These are phyloP conservation scores for Plebejus argus DNA, from an alignment of 2,888 invertebrate species.

Conservation along the genomic window DNA sequence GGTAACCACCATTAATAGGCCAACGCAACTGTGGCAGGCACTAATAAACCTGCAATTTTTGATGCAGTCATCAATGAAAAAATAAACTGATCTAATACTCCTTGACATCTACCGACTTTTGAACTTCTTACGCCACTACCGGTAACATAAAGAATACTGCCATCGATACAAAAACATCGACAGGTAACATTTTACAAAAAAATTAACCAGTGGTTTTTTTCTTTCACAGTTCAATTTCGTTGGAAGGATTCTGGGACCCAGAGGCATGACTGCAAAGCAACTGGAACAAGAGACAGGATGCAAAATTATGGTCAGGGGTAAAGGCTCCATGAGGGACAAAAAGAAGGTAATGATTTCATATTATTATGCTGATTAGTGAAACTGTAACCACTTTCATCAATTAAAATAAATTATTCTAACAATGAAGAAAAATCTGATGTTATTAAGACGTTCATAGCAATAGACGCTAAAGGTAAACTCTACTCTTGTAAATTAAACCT, in stretches of 20 bases:
- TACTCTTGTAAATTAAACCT: neutral
- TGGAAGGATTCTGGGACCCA: constrained; percentile 98
- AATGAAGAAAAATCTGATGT: neutral
- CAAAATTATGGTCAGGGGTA: constrained; percentile 99
- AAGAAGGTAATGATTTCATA: constrained; percentile 90
- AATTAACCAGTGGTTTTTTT: constrained; percentile 45
- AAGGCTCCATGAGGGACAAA: constrained; percentile 99
- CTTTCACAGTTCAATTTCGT: constrained; percentile 99
- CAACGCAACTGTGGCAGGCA: constrained; percentile 10
- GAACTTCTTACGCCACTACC: neutral
- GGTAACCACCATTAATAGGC: constrained; percentile 24
- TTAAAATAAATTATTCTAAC: neutral
- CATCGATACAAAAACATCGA: neutral
- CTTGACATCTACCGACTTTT: neutral
- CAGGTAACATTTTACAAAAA: too few species aligned
- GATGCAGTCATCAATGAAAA: neutral
- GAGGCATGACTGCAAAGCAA: constrained; percentile 99
- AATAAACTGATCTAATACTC: neutral
- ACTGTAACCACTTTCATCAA: neutral
- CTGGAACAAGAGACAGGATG: constrained; percentile 99
- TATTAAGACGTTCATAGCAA: too few species aligned
- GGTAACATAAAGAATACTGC: neutral
- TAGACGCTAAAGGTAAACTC: neutral
- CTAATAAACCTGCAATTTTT: constrained; percentile 21
- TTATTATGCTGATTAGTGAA: constrained; percentile 25